Evolutionary conservation across 2,113 vertebrate genomes (phyloP).

Genomic region (Sturnus vulgaris): DNA sequence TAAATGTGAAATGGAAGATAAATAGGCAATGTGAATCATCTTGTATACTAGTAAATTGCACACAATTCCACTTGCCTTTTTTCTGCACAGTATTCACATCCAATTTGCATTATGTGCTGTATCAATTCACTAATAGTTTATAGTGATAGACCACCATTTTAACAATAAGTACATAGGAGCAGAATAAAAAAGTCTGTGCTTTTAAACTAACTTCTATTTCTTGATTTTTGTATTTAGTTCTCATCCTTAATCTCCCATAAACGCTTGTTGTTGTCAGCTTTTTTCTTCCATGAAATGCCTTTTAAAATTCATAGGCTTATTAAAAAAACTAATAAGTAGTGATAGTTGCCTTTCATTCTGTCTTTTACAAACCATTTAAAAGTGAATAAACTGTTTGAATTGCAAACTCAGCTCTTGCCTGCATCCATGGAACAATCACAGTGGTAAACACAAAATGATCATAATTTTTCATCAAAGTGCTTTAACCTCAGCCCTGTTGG

Average conservation of each 20-base stretch:
- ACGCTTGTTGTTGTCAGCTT: not conserved
- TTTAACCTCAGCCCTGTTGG: not conserved
- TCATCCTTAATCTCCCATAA: not conserved
- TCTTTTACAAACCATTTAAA: not conserved
- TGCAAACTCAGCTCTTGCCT: conserved; percentile 8
- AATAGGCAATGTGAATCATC: not conserved
- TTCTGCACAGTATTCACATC: not conserved
- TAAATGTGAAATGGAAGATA: not conserved
- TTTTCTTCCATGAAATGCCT: not conserved
- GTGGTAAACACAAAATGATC: not conserved
- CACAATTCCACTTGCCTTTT: not conserved
- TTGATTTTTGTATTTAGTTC: not conserved
- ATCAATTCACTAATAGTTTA: not conserved
- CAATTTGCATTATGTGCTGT: not conserved
- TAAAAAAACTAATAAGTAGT: not conserved
- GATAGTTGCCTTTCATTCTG: conserved; percentile 1
- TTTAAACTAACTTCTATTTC: not conserved
- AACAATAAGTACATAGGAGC: not conserved
- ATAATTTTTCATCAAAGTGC: conserved; percentile 14
- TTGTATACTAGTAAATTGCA: not conserved
- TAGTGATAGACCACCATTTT: not conserved
- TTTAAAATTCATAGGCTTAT: conserved; percentile 18
- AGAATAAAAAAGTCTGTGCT: not conserved
- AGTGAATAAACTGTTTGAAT: not conserved
- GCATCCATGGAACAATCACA: not conserved